Percentiles rank a stretch among this genome's conserved stretches.
Evolutionary conservation across 1,140 invertebrate genomes (phyloP).

Genomic region (Drosophila kohkoa): DNA sequence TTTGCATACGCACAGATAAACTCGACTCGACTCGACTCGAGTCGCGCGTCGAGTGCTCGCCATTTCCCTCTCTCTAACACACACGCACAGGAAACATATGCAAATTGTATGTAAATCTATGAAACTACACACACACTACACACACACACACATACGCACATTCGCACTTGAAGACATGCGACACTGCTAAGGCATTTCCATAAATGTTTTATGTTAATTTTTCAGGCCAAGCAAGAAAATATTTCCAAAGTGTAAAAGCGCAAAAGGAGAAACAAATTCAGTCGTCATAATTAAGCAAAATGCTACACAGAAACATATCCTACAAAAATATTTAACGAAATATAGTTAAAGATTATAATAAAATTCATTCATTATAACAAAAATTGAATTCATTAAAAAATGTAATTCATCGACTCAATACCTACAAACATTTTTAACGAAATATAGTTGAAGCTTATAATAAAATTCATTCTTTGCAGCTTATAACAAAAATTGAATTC

Average conservation of each 20-base stretch:
- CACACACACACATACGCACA: not conserved
- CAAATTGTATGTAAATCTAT: constrained; percentile 42
- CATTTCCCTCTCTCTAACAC: not conserved
- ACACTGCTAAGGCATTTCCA: constrained; percentile 63
- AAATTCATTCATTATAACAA: too few relatives aligned
- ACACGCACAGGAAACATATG: constrained; percentile 26
- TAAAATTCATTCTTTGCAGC: too few relatives aligned
- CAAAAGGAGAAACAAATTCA: constrained; percentile 18
- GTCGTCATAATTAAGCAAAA: not conserved
- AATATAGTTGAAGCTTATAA: too few relatives aligned
- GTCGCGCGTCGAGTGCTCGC: constrained; percentile 28
- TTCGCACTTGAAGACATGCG: constrained; percentile 12
- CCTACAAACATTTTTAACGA: too few relatives aligned
- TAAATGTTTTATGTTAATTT: constrained; percentile 79
- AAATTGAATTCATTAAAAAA: too few relatives aligned
- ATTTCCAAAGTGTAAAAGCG: constrained; percentile 16
- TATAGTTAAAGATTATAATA: too few relatives aligned
- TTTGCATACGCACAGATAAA: constrained; percentile 80
- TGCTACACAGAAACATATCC: not conserved
- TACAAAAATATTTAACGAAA: not conserved
- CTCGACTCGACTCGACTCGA: constrained; percentile 26
- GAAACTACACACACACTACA: constrained; percentile 39
- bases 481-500: too few relatives aligned
- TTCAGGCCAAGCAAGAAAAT: constrained; percentile 37
- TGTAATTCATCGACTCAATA: too few relatives aligned